Base-by-base conservation (phyloP, 2,113 vertebrate genomes). In the Rostratula benghalensis region DNA sequence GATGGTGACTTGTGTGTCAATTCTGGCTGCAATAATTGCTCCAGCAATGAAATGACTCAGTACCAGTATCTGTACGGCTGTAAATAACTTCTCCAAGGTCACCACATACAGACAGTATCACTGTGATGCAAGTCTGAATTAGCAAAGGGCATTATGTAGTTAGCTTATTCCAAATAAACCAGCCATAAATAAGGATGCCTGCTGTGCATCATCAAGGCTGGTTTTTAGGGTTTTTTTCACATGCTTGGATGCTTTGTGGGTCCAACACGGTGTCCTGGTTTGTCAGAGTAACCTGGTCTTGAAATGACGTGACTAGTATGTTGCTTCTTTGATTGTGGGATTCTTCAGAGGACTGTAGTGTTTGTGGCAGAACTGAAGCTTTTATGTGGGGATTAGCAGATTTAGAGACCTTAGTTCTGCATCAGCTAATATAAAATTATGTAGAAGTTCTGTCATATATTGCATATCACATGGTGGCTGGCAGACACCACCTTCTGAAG, bases 121-220 rank as follows among this genome's bases (percentile, higher is more conserved):
- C 28, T 68, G 0, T 71, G 77, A 78, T 89, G n/a, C 43, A 84
- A 63, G n/a, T 33, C 8, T 45, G 54, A 77, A 59, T 81, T 86
- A 81, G 51, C 37, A 39, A 54, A 77, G 30, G 21, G 4, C 2
- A 2, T 85, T 77, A 13, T 0, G 0, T 67, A 67, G 54, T 54
- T 81, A 54, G 4, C 21, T 67, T 81, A 65, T 30, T 92, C 31
- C n/a, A 50, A 45, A 74, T 77, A 70, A 83, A 50, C 10, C 22
- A 89, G 16, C 46, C 24, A 7, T 65, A 65, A 70, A 74, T 59
- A 57, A 4, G 0, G 6, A 59, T 83, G n/a, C n/a, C 79, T 88
- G 20, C 24, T 25, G 5, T 77, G 31, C 43, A 35, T 86, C 41
- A 21, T 69, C 23, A 45, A 35, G 41, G 28, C 22, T 63, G 8